Evolutionary conservation across 2,113 vertebrate species (phyloP).

Genomic region (Neodontobutis hainanensis): DNA sequence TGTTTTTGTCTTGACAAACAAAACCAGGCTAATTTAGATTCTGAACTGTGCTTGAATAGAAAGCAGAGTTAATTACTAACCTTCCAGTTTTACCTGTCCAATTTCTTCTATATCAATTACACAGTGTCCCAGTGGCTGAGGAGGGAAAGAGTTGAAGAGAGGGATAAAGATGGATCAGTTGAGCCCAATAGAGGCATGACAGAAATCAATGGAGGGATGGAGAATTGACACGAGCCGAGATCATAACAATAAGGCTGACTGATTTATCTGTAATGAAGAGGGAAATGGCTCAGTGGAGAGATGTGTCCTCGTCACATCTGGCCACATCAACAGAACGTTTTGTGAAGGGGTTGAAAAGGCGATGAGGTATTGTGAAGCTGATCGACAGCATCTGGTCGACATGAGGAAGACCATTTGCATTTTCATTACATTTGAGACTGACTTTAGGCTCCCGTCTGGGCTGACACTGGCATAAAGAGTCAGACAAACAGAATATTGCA

Average conservation of each 20-base stretch:
- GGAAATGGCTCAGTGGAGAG: constrained; percentile 38
- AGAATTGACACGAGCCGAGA: constrained; percentile 37
- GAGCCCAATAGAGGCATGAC: constrained; percentile 37
- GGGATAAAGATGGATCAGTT: constrained; percentile 30
- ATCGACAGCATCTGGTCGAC: constrained; percentile 61
- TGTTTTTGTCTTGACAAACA: constrained; percentile 16
- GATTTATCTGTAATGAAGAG: constrained; percentile 60
- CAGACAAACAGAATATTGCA: neutral
- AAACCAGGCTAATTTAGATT: constrained; percentile 44
- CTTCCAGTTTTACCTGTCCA: constrained; percentile 5
- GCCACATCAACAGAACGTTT: constrained; percentile 31
- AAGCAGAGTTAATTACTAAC: constrained; percentile 47
- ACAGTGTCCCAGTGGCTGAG: constrained; percentile 14
- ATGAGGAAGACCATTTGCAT: constrained; percentile 64
- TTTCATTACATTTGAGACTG: constrained; percentile 68
- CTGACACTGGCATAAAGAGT: constrained; percentile 12
- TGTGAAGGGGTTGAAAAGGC: constrained; percentile 36
- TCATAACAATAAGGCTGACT: constrained; percentile 48
- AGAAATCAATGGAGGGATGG: constrained; percentile 49
- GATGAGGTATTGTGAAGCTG: constrained; percentile 46
- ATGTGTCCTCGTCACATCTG: constrained; percentile 31
- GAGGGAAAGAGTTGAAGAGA: constrained; percentile 10
- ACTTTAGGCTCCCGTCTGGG: constrained; percentile 40
- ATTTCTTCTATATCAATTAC: constrained; percentile 29
- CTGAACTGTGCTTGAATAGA: constrained; percentile 56